phyloP scores from a whole-genome alignment of 2,888 invertebrate genomes.

The Orchestes rusci region DNA sequence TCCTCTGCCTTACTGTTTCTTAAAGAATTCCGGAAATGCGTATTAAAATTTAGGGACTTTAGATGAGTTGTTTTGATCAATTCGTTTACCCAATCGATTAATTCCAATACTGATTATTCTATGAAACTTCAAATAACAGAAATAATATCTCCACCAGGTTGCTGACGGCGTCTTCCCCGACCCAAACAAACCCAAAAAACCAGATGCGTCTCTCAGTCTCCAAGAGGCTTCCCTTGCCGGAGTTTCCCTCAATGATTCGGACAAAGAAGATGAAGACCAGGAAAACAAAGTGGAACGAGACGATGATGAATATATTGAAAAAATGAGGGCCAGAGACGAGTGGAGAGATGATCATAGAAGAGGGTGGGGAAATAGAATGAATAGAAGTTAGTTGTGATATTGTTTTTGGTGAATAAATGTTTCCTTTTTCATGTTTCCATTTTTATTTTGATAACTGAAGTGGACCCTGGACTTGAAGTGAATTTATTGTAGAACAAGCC shows the following conservation, averaged over 20 bases:
- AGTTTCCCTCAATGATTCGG: slow-evolving; percentile 39
- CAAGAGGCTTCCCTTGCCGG: slow-evolving; percentile 41
- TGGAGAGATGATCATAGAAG: slow-evolving; percentile 81
- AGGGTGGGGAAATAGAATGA: slow-evolving; percentile 81
- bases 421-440: too few species aligned
- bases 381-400: slow-evolving; percentile 73
- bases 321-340: slow-evolving; percentile 70
- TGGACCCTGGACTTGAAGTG: too few species aligned
- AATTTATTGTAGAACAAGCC: too few species aligned
- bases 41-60: too few species aligned
- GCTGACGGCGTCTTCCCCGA: slow-evolving; percentile 49
- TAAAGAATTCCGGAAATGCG: too few species aligned
- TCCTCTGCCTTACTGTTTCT: too few species aligned
- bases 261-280: slow-evolving; percentile 55
- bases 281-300: slow-evolving; percentile 64
- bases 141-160: too few species aligned
- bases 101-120: too few species aligned
- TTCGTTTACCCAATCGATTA: too few species aligned
- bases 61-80: too few species aligned
- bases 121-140: too few species aligned
- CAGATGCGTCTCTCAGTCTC: slow-evolving; percentile 34
- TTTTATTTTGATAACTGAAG: too few species aligned
- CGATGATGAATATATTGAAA: slow-evolving; percentile 59
- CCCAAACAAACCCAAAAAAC: slow-evolving; percentile 42
- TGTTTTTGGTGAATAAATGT: slow-evolving; percentile 2